Conservation (phyloP, 1,140 invertebrate species). For the Heterodera carotae region DNA sequence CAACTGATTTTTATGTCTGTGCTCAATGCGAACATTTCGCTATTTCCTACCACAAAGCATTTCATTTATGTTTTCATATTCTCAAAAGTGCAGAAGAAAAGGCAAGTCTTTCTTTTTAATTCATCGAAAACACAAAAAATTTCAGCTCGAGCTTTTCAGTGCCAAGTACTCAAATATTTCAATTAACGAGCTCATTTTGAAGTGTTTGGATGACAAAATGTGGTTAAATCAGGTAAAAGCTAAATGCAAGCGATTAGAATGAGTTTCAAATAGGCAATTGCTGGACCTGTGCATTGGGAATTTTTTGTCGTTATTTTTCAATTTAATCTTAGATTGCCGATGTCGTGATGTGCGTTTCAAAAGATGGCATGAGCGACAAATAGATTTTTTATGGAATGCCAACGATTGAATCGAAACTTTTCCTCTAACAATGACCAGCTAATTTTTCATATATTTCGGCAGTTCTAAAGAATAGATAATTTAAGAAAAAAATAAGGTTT, state of each 20-base stretch:
- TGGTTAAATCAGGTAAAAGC: conserved; percentile 20
- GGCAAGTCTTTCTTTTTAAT: conserved; percentile 23
- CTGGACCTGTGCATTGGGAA: no score
- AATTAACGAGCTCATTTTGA: conserved; percentile 6
- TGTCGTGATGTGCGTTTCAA: background rate
- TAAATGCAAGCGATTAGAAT: background rate
- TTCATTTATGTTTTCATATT: conserved; percentile 24
- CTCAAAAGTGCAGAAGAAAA: conserved; percentile 39
- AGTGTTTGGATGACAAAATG: conserved; percentile 10
- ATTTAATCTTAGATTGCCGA: background rate
- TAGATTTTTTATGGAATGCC: no score
- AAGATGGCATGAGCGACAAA: background rate
- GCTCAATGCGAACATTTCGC: conserved; percentile 27
- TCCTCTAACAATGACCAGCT: background rate
- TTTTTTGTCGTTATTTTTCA: no score
- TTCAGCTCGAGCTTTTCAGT: conserved; percentile 33
- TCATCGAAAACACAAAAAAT: background rate
- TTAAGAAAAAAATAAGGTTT: no score
- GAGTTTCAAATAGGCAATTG: no score
- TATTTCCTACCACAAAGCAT: conserved; percentile 30
- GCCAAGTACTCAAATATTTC: conserved; percentile 21
- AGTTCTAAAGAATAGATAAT: no score
- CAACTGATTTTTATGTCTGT: conserved; percentile 33
- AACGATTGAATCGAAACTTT: no score
- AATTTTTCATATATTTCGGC: background rate